Percentiles rank a stretch among this genome's conserved stretches.
Conservation (phyloP, 2,113 vertebrate genomes). For the Ia io region DNA sequence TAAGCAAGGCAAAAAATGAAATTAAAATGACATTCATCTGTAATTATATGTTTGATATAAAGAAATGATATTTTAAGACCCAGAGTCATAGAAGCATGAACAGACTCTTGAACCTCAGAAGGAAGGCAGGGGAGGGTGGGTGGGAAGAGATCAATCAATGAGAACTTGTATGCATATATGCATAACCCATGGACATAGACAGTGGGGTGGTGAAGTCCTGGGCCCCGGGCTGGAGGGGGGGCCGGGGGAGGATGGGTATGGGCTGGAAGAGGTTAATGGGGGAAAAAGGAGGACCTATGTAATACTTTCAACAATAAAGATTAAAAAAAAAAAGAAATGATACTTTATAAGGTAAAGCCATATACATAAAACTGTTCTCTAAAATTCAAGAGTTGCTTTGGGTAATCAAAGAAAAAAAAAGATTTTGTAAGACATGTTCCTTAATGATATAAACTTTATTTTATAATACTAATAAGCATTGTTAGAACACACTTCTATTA, state of each 20-base stretch:
- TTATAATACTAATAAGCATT: constrained; percentile 3
- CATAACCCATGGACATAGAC: too few species aligned
- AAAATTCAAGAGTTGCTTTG: constrained; percentile 37
- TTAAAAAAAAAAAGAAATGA: not conserved
- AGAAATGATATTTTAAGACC: not conserved
- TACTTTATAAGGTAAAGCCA: not conserved
- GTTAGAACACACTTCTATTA: constrained; percentile 16
- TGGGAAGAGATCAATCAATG: too few species aligned
- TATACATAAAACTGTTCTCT: constrained; percentile 2
- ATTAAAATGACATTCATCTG: constrained; percentile 21
- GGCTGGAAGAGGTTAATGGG: too few species aligned
- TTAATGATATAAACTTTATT: constrained; percentile 27
- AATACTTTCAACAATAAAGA: too few species aligned
- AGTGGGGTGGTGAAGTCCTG: too few species aligned
- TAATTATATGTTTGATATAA: constrained; percentile 9
- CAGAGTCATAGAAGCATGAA: too few species aligned
- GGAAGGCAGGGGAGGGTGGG: too few species aligned
- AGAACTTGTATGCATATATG: too few species aligned
- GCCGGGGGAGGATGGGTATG: too few species aligned
- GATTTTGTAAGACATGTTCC: not conserved
- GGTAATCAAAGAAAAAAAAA: not conserved
- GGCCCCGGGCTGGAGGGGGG: too few species aligned
- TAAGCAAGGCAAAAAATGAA: constrained; percentile 13
- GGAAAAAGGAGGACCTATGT: too few species aligned
- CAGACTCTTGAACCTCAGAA: too few species aligned